Conservation (phyloP, 2,888 invertebrate species). For the Drosophila anomalata region DNA sequence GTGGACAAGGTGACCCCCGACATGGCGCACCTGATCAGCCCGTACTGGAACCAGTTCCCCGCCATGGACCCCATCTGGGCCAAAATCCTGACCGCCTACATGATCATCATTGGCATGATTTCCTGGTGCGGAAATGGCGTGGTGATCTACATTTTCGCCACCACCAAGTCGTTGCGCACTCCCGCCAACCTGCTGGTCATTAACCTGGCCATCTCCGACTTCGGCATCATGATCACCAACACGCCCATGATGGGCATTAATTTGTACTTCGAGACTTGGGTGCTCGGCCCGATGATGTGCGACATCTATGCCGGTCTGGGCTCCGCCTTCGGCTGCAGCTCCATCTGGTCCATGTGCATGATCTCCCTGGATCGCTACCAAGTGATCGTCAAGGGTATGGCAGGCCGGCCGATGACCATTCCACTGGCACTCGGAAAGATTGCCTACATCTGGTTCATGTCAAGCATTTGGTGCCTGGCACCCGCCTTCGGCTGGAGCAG, state of each 20-base stretch:
- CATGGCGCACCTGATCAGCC: constrained; percentile 88
- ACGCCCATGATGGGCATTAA: constrained; percentile 84
- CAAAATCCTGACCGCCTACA: constrained; percentile 91
- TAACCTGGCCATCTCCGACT: constrained; percentile 93
- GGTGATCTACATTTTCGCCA: constrained; percentile 83
- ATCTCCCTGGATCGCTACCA: constrained; percentile 97
- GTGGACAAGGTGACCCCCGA: constrained; percentile 90
- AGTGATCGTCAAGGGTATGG: constrained; percentile 95
- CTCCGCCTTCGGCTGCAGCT: constrained; percentile 94
- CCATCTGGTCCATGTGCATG: constrained; percentile 97
- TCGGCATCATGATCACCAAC: constrained; percentile 91
- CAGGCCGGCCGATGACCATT: constrained; percentile 93
- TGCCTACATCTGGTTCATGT: constrained; percentile 91
- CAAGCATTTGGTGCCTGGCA: constrained; percentile 91
- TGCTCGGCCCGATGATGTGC: constrained; percentile 89
- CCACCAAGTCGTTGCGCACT: constrained; percentile 87
- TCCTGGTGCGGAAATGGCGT: constrained; percentile 83
- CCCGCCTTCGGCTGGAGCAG: constrained; percentile 95
- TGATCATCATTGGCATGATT: constrained; percentile 88
- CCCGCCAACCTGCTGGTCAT: constrained; percentile 96
- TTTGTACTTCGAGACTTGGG: constrained; percentile 83
- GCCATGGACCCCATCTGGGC: constrained; percentile 96
- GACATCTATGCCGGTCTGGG: constrained; percentile 94
- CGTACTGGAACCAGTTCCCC: constrained; percentile 94
- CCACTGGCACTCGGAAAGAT: constrained; percentile 92